phyloP scores from a whole-genome alignment of 2,113 vertebrate genomes.

The Chloroceryle aenea region DNA sequence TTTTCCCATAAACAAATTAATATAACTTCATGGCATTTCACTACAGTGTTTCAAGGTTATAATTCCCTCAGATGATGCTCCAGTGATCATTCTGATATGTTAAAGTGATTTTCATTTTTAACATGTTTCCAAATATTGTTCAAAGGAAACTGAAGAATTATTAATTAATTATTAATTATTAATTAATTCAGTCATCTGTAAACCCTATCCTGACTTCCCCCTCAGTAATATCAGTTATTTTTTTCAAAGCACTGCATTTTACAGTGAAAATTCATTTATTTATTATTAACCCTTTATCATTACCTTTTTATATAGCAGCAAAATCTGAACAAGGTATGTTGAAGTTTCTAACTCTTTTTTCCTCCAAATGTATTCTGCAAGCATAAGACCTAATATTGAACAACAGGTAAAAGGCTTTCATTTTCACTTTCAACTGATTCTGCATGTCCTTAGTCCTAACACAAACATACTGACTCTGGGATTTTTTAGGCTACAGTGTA shows the following conservation, averaged over 20 bases:
- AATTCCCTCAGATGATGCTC: background rate
- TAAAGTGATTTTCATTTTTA: background rate
- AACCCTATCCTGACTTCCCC: background rate
- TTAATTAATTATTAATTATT: background rate
- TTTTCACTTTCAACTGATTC: background rate
- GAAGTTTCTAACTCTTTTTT: background rate
- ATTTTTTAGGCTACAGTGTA: background rate
- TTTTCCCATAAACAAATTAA: background rate
- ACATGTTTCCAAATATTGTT: background rate
- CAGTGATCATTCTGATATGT: background rate
- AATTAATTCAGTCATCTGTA: background rate
- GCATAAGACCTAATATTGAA: background rate
- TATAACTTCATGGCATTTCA: background rate
- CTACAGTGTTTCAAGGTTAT: background rate
- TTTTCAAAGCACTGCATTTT: background rate
- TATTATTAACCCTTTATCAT: background rate
- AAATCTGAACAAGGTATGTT: background rate
- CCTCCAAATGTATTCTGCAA: background rate
- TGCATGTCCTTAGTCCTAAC: background rate
- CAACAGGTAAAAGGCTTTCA: background rate
- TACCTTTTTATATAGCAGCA: background rate
- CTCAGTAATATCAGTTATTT: background rate
- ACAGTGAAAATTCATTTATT: background rate
- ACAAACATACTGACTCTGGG: background rate
- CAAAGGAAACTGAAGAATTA: background rate